Base-by-base conservation (phyloP, 2,113 vertebrate genomes). In the Stegastes partitus region DNA sequence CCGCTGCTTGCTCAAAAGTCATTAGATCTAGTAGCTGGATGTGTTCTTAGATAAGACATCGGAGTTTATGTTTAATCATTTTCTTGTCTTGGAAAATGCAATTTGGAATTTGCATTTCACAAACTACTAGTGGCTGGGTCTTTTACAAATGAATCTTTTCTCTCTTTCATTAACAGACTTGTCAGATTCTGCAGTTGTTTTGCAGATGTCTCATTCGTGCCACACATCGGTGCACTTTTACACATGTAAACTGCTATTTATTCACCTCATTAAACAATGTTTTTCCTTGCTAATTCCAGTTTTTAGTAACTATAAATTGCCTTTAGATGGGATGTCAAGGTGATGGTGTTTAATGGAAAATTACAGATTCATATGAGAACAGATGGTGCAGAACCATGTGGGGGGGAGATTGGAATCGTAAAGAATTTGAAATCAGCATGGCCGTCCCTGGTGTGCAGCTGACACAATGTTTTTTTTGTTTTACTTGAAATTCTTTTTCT, bases 51-150 rank as follows among this genome's bases (percentile, higher is more conserved):
- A 57, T 44, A 34, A 83, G 25, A 75, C 42, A 50, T 66, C 21
- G 11, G 25, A 70, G 31, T 76, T 66, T 59, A 2, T 37, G 8
- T 73, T 61, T 76, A 49, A 76, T 79, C 18, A 55, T 68, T 70
- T 58, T 56, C 65, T 23, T 23, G 26, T 49, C 18, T 25, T 74
- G 34, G 14, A 49, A 71, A 75, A 62, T 44, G 54, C 22, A n/a
- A 19, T 59, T 26, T 50, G 21, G 16, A 67, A 55, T 28, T 50
- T 37, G 50, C 58, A 42, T 34, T 51, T 39, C 21, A 58, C 19
- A 58, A 55, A 66, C 4, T 6, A 53, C 11, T 21, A 22, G 23
- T 8, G 31, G 50, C 42, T 44, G 12, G 7, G 21, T 2, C 44
- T 71, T 53, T 77, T 47, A 49, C 9, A 21, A 49, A 68, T 34